Evolutionary conservation across 1,140 invertebrate genomes (phyloP).

Genomic region (Plectus sambesii): DNA sequence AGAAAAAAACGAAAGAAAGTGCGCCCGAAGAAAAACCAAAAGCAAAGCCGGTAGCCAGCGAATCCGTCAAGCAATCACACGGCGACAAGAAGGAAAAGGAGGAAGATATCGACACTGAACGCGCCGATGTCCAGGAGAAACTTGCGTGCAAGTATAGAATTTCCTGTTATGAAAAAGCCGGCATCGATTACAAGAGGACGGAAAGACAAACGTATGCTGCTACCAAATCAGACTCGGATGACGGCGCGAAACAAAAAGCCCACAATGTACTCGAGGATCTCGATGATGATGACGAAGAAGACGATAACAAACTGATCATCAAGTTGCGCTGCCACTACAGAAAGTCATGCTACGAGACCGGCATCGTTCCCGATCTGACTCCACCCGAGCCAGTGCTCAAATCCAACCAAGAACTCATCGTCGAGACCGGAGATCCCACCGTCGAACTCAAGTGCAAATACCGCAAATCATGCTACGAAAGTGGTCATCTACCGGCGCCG

Average conservation of each 20-base stretch:
- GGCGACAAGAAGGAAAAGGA: conserved; percentile 8
- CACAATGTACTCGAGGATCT: neutral
- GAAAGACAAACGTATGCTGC: neutral
- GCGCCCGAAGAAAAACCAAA: neutral
- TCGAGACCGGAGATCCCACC: neutral
- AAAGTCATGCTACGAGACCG: conserved; percentile 4
- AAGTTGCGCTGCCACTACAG: conserved; percentile 9
- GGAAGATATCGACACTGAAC: conserved; percentile 14
- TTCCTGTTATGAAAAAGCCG: conserved; percentile 24
- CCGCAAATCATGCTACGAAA: conserved; percentile 28
- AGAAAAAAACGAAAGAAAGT: conserved; percentile 10
- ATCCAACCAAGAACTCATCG: neutral
- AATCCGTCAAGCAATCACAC: conserved; percentile 2
- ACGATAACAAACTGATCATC: conserved; percentile 4
- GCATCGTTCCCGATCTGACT: neutral
- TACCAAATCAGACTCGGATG: neutral
- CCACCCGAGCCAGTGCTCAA: neutral
- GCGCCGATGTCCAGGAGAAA: conserved; percentile 16
- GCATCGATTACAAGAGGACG: conserved; percentile 6
- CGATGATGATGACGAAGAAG: conserved; percentile 1
- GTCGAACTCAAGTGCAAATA: conserved; percentile 21
- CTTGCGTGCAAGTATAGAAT: conserved; percentile 30
- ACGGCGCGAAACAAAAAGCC: neutral
- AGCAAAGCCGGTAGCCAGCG: conserved; percentile 7
- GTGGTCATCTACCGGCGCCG: conserved; percentile 14